Conservation (phyloP, 2,113 vertebrate genomes). For the Origma solitaria region DNA sequence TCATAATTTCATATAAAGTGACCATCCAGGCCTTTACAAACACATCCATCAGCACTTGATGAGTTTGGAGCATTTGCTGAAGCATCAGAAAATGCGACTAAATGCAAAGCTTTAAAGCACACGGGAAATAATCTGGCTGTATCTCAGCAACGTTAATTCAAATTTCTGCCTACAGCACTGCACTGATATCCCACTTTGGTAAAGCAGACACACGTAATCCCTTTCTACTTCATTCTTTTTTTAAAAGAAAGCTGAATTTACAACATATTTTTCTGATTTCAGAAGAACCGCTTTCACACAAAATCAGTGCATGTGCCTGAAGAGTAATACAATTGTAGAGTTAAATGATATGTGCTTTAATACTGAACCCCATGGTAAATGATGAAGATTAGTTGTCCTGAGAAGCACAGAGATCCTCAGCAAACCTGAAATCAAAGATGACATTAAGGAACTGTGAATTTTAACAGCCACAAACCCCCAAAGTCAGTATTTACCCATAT, state of each 20-base stretch:
- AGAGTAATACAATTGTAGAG: neutral
- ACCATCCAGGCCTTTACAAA: conserved; percentile 49
- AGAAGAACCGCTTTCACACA: neutral
- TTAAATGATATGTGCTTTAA: neutral
- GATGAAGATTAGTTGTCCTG: neutral
- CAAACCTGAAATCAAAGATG: neutral
- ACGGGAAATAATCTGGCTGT: neutral
- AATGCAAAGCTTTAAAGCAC: neutral
- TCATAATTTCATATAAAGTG: conserved; percentile 50
- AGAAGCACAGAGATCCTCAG: neutral
- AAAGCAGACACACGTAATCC: neutral
- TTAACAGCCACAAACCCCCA: neutral
- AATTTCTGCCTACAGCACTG: neutral
- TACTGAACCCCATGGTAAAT: neutral
- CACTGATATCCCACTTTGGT: neutral
- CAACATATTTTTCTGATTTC: neutral
- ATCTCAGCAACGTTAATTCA: neutral
- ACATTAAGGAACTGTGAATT: neutral
- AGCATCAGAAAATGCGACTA: neutral
- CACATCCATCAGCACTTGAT: conserved; percentile 40
- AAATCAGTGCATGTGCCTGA: neutral
- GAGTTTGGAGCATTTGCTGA: neutral
- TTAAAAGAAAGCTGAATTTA: neutral
- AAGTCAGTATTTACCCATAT: neutral
- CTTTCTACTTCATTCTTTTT: neutral